A percentile compares a stretch with the other conserved stretches of the same genome.
Evolutionary conservation across 2,113 vertebrate species (phyloP).

Genomic region (Xiphophorus hellerii): DNA sequence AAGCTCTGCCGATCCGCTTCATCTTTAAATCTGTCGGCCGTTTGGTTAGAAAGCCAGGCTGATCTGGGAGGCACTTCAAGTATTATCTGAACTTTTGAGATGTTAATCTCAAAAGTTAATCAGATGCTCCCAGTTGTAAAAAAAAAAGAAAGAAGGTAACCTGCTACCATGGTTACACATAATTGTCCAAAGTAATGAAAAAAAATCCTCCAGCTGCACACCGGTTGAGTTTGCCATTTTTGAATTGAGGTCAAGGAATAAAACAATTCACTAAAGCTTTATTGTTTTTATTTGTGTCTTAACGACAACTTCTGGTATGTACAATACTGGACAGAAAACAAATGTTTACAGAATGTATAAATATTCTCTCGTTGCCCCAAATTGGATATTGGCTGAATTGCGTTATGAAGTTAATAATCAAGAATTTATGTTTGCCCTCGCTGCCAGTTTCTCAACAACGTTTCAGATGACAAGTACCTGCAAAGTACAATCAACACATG

Average conservation of each 20-base stretch:
- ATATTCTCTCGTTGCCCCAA: slow-evolving; percentile 71
- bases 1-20: too few species aligned
- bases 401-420: slow-evolving; percentile 17
- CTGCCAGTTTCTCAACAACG: slow-evolving; percentile 6
- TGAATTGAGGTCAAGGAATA: neutral
- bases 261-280: slow-evolving; percentile 11
- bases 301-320: slow-evolving; percentile 80
- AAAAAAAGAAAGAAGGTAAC: too few species aligned
- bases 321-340: slow-evolving; percentile 80
- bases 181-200: too few species aligned
- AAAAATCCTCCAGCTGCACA: too few species aligned
- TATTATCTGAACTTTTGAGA: too few species aligned
- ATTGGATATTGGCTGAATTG: slow-evolving; percentile 18
- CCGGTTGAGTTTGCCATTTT: neutral
- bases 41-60: too few species aligned
- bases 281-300: slow-evolving; percentile 73
- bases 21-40: too few species aligned
- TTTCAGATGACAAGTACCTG: slow-evolving; percentile 14
- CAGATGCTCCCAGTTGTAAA: too few species aligned
- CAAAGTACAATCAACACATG: slow-evolving; percentile 22
- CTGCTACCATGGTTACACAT: too few species aligned
- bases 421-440: slow-evolving; percentile 12
- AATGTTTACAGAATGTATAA: slow-evolving; percentile 77
- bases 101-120: too few species aligned
- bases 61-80: too few species aligned